phyloP scores from a whole-genome alignment of 2,113 vertebrate species.

The Mesitornis unicolor region DNA sequence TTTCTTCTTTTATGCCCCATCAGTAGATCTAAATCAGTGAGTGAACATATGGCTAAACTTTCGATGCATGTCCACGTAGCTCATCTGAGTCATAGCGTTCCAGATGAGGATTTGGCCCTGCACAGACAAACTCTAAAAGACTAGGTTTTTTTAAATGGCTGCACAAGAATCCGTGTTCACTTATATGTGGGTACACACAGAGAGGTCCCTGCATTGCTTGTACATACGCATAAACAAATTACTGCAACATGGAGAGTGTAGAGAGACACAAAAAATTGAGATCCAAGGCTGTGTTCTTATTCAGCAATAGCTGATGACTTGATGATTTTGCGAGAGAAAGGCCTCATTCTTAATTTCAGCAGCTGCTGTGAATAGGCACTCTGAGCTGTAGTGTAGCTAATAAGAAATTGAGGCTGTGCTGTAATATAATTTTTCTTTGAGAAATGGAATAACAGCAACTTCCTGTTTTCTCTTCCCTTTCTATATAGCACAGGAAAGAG shows the following conservation, averaged over 20 bases:
- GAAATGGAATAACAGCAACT: background rate
- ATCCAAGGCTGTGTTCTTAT: background rate
- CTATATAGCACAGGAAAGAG: conserved; percentile 45
- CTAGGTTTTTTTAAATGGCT: background rate
- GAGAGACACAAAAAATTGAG: background rate
- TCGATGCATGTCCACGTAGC: background rate
- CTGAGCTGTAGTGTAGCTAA: background rate
- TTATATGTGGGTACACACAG: background rate
- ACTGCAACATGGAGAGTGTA: background rate
- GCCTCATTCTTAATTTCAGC: background rate
- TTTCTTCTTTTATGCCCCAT: background rate
- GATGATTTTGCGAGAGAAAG: background rate
- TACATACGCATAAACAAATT: background rate
- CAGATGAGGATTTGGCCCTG: background rate
- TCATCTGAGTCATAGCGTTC: background rate
- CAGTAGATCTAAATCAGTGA: background rate
- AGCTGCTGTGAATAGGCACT: background rate
- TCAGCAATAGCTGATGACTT: background rate
- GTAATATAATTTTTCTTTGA: background rate
- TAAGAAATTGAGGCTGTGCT: background rate
- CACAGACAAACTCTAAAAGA: background rate
- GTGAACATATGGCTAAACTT: background rate
- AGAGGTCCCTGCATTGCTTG: background rate
- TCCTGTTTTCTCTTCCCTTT: background rate
- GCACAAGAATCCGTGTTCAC: background rate